Percentiles rank a stretch among this genome's conserved stretches.
Evolutionary conservation across 2,113 vertebrate species (phyloP).

Genomic region (Mohoua ochrocephala): DNA sequence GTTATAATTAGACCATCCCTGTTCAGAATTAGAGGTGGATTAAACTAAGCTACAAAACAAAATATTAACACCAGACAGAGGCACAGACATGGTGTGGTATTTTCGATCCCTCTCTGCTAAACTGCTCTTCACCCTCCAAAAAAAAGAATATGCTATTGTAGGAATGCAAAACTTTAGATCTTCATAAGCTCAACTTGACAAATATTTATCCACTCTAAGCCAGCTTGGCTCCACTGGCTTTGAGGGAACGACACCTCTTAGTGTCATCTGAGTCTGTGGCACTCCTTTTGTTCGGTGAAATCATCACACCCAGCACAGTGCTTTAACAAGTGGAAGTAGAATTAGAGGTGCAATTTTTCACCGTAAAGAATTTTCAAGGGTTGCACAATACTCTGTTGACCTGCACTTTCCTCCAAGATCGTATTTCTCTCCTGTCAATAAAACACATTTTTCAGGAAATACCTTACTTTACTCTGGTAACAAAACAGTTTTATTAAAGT

Average conservation of each 20-base stretch:
- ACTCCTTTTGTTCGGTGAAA: not conserved
- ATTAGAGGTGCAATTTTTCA: not conserved
- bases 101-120: not conserved
- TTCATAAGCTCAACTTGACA: not conserved
- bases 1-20: not conserved
- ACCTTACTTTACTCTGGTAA: not conserved
- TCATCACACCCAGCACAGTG: not conserved
- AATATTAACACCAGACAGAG: not conserved
- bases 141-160: not conserved
- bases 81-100: not conserved
- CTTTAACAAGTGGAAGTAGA: not conserved
- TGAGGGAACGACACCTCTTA: not conserved
- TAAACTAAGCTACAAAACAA: not conserved
- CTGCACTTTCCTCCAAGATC: not conserved
- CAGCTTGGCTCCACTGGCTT: not conserved
- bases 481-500: constrained; percentile 32
- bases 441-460: constrained; percentile 21
- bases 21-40: not conserved
- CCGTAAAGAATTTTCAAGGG: not conserved
- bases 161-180: not conserved
- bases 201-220: not conserved
- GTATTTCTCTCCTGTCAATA: not conserved
- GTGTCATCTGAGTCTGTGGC: not conserved
- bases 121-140: not conserved
- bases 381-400: not conserved